Evolutionary conservation across 2,797 vertebrate species (phyloP), one percentile per base, ranked within the genome.

Genomic region (Betta splendens): DNA sequence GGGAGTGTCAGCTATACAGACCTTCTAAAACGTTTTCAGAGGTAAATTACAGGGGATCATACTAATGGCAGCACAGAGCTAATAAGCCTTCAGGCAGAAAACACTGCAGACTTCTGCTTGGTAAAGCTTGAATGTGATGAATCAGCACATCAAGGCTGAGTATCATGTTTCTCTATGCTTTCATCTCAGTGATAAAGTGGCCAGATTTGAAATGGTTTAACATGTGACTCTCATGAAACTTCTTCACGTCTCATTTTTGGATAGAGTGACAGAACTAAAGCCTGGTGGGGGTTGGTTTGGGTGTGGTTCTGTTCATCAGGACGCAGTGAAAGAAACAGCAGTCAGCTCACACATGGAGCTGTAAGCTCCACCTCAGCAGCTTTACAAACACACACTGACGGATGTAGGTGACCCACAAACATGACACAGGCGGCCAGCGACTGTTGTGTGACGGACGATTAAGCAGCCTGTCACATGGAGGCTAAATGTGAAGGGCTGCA

Each of bases 341-440:
- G 26, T 16, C 25, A 45, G 16, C 36, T 49, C 40, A 32, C n/a
- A 45, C 20, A 57, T 40, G n/a, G 26, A 44, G 36, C 26, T 35
- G 21, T 69, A 77, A 74, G 56, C 76, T 53, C 58, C 51, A 29
- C 78, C 57, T 63, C 57, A 65, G 40, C 29, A 18, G 60, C 28
- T 26, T 13, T 45, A 31, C 59, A 72, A 63, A 71, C 77, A 48
- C 39, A 57, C 40, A 25, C 53, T 16, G 68, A 73, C 31, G 17
- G 77, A 75, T 71, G 74, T 62, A 64, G 67, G 69, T 53, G 72
- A 77, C 67, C 66, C 72, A 56, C 58, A 78, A 85, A 46, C 23
- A 53, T 69, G 48, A 72, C 43, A 57, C 58, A 64, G 72, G 78
- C 53, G 16, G 16, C 23, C 12, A 1, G 11, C 15, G 56, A 49